Evolutionary conservation across 92 coral and sea anemone genomes (phyloP).

Genomic region (Blastomussa wellsi): DNA sequence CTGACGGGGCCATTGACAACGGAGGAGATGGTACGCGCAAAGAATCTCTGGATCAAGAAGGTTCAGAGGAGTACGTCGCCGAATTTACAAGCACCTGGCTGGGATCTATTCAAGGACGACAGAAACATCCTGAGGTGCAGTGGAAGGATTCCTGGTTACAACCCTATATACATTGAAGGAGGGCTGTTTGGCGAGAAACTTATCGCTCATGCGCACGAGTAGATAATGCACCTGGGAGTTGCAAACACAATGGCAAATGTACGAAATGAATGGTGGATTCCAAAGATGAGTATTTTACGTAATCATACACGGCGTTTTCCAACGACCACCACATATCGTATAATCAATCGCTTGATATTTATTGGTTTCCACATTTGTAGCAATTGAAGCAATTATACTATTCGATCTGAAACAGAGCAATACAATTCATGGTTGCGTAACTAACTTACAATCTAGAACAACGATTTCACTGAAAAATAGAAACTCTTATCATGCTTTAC

Average conservation of each 20-base stretch:
- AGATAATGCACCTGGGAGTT: slow-evolving; percentile 49
- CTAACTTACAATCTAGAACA: too few species aligned
- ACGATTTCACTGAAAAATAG: too few species aligned
- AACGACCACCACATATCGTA: too few species aligned
- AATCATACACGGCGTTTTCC: too few species aligned
- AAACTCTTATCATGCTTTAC: too few species aligned
- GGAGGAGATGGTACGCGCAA: slow-evolving; percentile 36
- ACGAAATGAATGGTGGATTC: slow-evolving; percentile 41
- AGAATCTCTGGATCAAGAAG: slow-evolving; percentile 40
- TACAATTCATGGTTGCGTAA: too few species aligned
- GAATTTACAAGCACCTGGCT: slow-evolving; percentile 54
- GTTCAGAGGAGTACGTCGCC: slow-evolving; percentile 44
- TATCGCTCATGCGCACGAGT: slow-evolving; percentile 46
- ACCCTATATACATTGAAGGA: slow-evolving; percentile 57
- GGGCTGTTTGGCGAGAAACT: slow-evolving; percentile 70
- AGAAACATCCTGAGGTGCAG: slow-evolving; percentile 54
- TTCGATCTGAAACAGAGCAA: too few species aligned
- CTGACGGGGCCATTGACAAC: slow-evolving; percentile 33
- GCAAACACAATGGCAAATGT: slow-evolving; percentile 47
- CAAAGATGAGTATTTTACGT: too few species aligned
- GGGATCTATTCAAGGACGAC: slow-evolving; percentile 53
- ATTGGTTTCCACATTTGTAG: too few species aligned
- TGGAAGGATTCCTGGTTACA: slow-evolving; percentile 58
- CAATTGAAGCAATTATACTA: too few species aligned
- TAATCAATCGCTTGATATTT: too few species aligned